Evolutionary conservation across 23 tunicate species (phyloP), one percentile per base, ranked within the genome.

Genomic region (Ascidia mentula): DNA sequence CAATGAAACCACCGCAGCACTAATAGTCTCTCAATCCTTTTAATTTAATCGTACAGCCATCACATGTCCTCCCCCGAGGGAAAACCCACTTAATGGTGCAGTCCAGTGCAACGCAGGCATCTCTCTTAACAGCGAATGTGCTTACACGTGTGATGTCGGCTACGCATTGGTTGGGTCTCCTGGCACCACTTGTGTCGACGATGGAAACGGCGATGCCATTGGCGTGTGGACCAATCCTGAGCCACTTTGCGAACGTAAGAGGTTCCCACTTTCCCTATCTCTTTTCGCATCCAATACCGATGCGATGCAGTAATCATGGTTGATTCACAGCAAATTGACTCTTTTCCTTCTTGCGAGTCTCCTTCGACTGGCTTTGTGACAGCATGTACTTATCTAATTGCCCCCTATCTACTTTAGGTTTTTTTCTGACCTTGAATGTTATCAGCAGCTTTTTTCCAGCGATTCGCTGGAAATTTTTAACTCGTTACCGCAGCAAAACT

Each of bases 161-260:
- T 80, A 36, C 40, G 32, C 31, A 1, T 65, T 80, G 26, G 69
- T 1, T n/a, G 84, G 84, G 0, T 26, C 37, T 24, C 45, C 73
- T 26, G 18, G 12, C 24, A 18, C 76, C 3, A 38, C 34, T 40
- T 87, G 86, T 37, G 37, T 69, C 9, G 82, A 60, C 22, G 72
- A 60, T 34, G 92, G 75, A 12, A 73, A 46, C n/a, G 86, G 86
- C 32, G 86, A 83, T 40, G 77, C 72, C 3, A 13, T 78, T 33
- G 92, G 92, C 38, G 33, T 13, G 6, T 87, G 92, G 92, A 72
- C 77, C 60, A 34, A 38, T 5, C 92, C 92, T 59, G 37, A 78
- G 18, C 86, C 92, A 7, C 20, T 40, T 31, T 87, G 92, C 40
- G 75, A 46, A 53, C 77, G 92, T 87, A 81, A 74, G 80, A 73